phyloP scores from a whole-genome alignment of 2,113 vertebrate genomes.

The Morone saxatilis region DNA sequence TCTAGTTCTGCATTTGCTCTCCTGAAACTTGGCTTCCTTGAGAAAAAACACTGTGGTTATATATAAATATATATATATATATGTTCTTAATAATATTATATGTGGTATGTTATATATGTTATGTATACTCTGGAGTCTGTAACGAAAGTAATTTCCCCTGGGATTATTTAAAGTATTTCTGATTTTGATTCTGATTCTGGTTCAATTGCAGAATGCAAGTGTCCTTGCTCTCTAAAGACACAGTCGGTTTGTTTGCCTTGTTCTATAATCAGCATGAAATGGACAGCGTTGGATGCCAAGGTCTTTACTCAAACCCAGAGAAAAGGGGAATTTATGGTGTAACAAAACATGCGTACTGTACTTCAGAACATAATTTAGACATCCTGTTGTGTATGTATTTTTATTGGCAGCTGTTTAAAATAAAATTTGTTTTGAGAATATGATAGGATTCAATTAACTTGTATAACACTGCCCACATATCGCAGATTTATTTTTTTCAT shows the following conservation, averaged over 20 bases:
- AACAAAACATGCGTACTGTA: neutral
- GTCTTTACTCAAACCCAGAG: neutral
- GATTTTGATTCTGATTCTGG: no score
- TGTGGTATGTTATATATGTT: no score
- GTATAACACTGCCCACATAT: neutral
- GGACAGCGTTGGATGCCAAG: no score
- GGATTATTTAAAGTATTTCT: no score
- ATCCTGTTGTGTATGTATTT: neutral
- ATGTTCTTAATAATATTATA: no score
- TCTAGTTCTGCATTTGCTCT: neutral
- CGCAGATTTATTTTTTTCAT: no score
- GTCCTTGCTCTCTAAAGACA: neutral
- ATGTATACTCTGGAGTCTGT: no score
- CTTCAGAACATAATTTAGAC: neutral
- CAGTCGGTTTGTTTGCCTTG: neutral
- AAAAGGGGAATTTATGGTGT: neutral
- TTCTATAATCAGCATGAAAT: neutral
- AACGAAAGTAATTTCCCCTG: no score
- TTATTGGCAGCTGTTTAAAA: neutral
- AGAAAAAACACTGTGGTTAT: neutral
- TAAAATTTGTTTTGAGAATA: neutral
- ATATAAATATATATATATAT: no score
- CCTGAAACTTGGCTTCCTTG: neutral
- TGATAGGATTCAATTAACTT: neutral
- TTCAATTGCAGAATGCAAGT: neutral